These are phyloP conservation scores for Thunnus maccoyii DNA, from an alignment of 2,113 vertebrate species.

Conservation along the genomic window DNA sequence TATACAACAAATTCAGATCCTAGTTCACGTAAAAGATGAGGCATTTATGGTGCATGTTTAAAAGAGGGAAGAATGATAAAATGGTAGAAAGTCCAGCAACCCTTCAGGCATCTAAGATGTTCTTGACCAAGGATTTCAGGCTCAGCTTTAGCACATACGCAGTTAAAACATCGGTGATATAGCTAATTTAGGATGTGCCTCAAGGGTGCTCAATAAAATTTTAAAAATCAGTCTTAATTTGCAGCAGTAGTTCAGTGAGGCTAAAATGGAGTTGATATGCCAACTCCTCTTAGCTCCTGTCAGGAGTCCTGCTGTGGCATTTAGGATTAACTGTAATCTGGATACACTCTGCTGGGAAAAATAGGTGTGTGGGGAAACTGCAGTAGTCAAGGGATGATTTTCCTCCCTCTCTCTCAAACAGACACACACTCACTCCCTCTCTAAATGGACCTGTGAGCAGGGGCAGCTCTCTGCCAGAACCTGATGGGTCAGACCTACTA, in stretches of 20 bases:
- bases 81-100: not conserved
- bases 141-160: constrained; percentile 20
- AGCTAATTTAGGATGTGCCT: constrained; percentile 54
- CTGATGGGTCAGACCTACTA: too few relatives aligned
- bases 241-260: constrained; percentile 37
- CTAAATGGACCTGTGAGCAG: not conserved
- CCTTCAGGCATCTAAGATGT: not conserved
- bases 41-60: not conserved
- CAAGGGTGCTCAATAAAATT: constrained; percentile 57
- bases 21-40: not conserved
- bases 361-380: constrained; percentile 40
- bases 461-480: too few relatives aligned
- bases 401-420: not conserved
- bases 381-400: constrained; percentile 24
- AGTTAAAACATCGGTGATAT: constrained; percentile 48
- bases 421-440: not conserved
- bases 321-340: constrained; percentile 75
- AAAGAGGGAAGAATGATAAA: not conserved
- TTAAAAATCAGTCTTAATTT: constrained; percentile 51
- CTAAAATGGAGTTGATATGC: constrained; percentile 60
- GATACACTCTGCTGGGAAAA: constrained; percentile 55
- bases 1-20: not conserved
- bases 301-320: constrained; percentile 53
- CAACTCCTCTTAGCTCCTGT: constrained; percentile 58
- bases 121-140: not conserved